Conservation (phyloP, 1,140 invertebrate genomes). For the Formica exsecta region DNA sequence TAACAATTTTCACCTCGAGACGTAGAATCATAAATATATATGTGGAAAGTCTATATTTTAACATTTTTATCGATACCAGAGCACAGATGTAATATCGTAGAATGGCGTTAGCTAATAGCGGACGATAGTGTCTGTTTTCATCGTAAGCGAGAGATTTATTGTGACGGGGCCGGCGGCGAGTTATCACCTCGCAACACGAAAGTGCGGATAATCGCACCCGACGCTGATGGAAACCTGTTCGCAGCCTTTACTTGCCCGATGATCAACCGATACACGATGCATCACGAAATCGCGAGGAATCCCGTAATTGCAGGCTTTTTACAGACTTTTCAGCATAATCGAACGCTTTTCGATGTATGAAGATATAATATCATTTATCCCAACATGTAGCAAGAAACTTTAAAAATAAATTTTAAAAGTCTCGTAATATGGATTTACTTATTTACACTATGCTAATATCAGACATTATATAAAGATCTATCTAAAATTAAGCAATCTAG, state of each 20-base stretch:
- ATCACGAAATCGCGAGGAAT: constrained; percentile 12
- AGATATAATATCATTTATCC: constrained; percentile 39
- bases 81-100: constrained; percentile 59
- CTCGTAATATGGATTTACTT: neutral
- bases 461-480: neutral
- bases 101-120: constrained; percentile 69
- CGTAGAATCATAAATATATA: neutral
- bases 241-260: constrained; percentile 62
- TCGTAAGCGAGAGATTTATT: constrained; percentile 70
- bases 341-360: constrained; percentile 24
- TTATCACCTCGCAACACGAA: constrained; percentile 72
- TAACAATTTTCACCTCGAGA: neutral
- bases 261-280: constrained; percentile 62
- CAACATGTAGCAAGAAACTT: neutral
- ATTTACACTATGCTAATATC: neutral
- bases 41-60: constrained; percentile 14
- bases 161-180: constrained; percentile 62
- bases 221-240: constrained; percentile 62
- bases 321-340: constrained; percentile 33
- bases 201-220: constrained; percentile 63
- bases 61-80: constrained; percentile 67
- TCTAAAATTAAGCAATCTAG: neutral
- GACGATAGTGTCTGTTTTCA: constrained; percentile 67
- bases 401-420: neutral
- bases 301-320: constrained; percentile 48